Evolutionary conservation across 2,888 invertebrate species (phyloP), one percentile per base, ranked within the genome.

Genomic region (Eupelmus urozonus): DNA sequence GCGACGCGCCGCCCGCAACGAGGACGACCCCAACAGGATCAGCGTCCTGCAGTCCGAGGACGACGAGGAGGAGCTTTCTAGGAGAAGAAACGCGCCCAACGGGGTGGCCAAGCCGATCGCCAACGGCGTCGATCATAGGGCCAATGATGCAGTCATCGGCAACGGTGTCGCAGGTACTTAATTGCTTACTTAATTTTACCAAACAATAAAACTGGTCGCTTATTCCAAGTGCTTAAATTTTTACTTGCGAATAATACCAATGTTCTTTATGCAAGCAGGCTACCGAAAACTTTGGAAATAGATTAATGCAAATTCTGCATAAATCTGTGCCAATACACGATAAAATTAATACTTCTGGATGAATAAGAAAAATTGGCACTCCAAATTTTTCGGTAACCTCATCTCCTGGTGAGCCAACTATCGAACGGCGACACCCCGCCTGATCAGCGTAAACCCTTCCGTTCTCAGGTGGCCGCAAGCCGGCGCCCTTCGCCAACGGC

Each of bases 81-180:
- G 87, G 85, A 86, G 78, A 90, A 87, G 63, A 40, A 70, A 66
- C 18, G 49, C 85, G 53, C 78, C 86, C 0, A 90, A 89, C 51
- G 88, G 89, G 1, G 88, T 92, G 70, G 90, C 91, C 2, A 91
- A 92, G 81, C 90, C 91, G 16, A 90, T 91, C 87, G 90, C 89
- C 27, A 90, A 90, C 23, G 90, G 87, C 0, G 77, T 90, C 7
- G 40, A 25, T 16, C 66, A 49, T n/a, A 9, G 40, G 2, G 63
- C 57, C 20, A 75, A 69, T 25, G 27, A 76, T 40, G 63, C 66
- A 20, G 62, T 65, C 18, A 78, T 83, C 29, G 82, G 71, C 84
- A 81, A 83, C n/a, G 82, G 81, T 20, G 81, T 81, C 3, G 74
- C 74, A 3, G 74, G 74, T 82, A 76, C 60, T 78, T 62, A 34